Conservation (phyloP, 2,797 vertebrate species). For the Nothura maculosa region DNA sequence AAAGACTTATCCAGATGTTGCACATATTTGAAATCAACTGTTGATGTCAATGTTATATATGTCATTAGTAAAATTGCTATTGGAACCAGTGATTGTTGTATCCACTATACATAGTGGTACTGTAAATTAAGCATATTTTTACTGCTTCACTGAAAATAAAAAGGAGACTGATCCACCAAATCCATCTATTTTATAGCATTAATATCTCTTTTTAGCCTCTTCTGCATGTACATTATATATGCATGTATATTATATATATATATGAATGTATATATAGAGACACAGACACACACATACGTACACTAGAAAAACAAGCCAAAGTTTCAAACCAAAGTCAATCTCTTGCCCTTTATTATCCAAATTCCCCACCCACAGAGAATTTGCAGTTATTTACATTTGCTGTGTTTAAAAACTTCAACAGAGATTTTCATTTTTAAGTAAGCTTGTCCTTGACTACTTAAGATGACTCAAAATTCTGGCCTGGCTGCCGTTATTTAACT, state of each 20-base stretch:
- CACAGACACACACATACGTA: not conserved
- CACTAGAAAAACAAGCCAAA: not conserved
- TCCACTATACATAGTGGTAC: not conserved
- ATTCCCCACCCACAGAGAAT: not conserved
- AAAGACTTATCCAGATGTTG: not conserved
- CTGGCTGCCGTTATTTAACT: slow-evolving; percentile 65
- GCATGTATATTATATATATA: not conserved
- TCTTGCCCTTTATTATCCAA: not conserved
- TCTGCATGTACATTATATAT: not conserved
- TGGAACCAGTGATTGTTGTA: not conserved
- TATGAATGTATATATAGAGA: not conserved
- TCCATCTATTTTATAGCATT: not conserved
- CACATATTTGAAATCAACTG: not conserved
- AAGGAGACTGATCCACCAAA: not conserved
- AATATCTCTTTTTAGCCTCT: not conserved
- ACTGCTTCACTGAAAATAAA: not conserved
- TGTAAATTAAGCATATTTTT: not conserved
- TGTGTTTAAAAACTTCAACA: not conserved
- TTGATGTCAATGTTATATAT: not conserved
- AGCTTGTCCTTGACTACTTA: slow-evolving; percentile 52
- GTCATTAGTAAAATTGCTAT: not conserved
- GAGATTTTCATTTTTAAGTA: slow-evolving; percentile 14
- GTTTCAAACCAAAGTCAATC: not conserved
- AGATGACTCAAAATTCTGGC: slow-evolving; percentile 39
- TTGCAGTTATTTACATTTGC: slow-evolving; percentile 42